Evolutionary conservation across 2,113 vertebrate species (phyloP).

Genomic region (Pachypanchax playfairii): DNA sequence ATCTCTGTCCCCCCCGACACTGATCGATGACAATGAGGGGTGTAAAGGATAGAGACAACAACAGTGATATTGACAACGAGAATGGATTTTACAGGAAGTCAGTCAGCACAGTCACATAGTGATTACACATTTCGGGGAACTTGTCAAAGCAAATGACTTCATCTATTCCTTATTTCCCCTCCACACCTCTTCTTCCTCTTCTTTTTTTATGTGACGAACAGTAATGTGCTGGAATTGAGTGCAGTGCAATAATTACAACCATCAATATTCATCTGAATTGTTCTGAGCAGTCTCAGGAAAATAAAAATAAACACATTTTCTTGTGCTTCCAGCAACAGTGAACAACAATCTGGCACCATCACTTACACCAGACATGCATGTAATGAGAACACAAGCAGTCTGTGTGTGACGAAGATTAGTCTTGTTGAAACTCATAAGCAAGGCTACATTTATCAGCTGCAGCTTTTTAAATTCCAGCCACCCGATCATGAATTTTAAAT

Average conservation of each 20-base stretch:
- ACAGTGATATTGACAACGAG: conserved; percentile 51
- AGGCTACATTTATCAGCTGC: conserved; percentile 16
- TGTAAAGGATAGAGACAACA: conserved; percentile 48
- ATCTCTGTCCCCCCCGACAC: too few species aligned
- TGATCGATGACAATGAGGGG: conserved; percentile 43
- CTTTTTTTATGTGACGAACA: conserved; percentile 32
- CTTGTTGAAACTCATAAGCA: conserved; percentile 17
- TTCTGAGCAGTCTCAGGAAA: conserved; percentile 20
- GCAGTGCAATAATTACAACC: conserved; percentile 26
- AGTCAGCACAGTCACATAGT: conserved; percentile 17
- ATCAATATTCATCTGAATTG: conserved; percentile 28
- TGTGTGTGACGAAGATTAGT: conserved; percentile 19
- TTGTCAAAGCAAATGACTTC: conserved; percentile 56
- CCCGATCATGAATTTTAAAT: conserved; percentile 23
- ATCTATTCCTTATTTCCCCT: conserved; percentile 40
- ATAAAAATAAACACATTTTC: conserved; percentile 15
- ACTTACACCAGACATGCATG: conserved; percentile 27
- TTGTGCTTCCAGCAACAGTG: conserved; percentile 11
- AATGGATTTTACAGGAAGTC: conserved; percentile 50
- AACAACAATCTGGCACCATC: conserved; percentile 9
- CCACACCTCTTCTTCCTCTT: neutral
- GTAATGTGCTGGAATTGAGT: conserved; percentile 27
- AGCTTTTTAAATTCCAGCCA: conserved; percentile 14
- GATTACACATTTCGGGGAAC: conserved; percentile 21
- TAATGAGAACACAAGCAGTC: conserved; percentile 25